phyloP scores from a whole-genome alignment of 2,888 invertebrate genomes.

The Mesoligia furuncula region DNA sequence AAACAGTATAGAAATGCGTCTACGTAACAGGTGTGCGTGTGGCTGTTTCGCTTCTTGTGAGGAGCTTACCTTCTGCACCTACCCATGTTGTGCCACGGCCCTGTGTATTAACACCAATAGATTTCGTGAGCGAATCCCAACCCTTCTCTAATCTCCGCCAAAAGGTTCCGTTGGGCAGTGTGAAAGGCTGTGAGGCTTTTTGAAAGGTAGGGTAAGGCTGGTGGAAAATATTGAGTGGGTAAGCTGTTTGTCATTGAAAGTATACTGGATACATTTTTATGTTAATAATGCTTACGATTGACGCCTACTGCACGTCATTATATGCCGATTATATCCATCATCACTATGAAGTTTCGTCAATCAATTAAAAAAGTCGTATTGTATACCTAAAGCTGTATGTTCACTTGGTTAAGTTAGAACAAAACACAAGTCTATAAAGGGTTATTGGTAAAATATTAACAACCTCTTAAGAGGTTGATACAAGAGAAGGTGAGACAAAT shows the following conservation, averaged over 20 bases:
- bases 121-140: slow-evolving; percentile 37
- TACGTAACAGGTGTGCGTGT: no score
- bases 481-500: no score
- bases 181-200: slow-evolving; percentile 29
- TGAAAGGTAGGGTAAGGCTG: slow-evolving; percentile 18
- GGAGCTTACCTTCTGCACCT: slow-evolving; percentile 1
- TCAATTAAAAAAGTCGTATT: background rate
- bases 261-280: background rate
- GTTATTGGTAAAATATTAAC: no score
- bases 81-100: no score
- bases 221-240: slow-evolving; percentile 28
- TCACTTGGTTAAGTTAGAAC: background rate
- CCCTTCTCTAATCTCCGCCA: slow-evolving; percentile 46
- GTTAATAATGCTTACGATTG: background rate
- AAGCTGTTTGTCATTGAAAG: slow-evolving; percentile 23
- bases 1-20: background rate
- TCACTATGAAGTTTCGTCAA: background rate
- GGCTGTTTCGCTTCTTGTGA: background rate
- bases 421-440: background rate
- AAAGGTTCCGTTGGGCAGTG: slow-evolving; percentile 12
- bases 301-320: background rate
- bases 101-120: slow-evolving; percentile 42
- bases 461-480: no score
- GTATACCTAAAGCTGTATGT: background rate
- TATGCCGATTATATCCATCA: background rate